Percentiles rank a stretch among this genome's conserved stretches.
phyloP scores from a whole-genome alignment of 37 sponge, comb jelly and placozoan genomes.

The Corticium candelabrum region DNA sequence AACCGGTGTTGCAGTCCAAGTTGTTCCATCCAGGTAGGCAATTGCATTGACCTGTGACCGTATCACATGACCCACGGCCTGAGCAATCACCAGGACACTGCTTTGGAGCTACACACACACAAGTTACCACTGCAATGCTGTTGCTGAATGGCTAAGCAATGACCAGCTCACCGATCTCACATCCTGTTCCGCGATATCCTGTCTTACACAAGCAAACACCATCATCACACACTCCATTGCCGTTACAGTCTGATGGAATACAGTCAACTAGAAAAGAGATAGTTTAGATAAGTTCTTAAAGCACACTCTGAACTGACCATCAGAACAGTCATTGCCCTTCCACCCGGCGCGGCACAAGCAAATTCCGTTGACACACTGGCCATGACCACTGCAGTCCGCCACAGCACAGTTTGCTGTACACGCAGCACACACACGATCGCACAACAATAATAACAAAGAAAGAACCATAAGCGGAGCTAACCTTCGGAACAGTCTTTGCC shows the following conservation, averaged over 20 bases:
- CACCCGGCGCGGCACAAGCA: background rate
- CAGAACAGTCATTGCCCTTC: background rate
- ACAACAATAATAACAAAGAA: background rate
- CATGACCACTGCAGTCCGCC: background rate
- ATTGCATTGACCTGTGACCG: background rate
- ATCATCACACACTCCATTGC: background rate
- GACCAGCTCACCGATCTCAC: background rate
- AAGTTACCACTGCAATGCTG: too few relatives aligned
- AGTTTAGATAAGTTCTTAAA: background rate
- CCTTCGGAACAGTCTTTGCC: background rate
- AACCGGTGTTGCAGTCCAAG: background rate
- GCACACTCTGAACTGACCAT: background rate
- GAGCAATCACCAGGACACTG: background rate
- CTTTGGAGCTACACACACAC: background rate
- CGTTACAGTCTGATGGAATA: background rate
- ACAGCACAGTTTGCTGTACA: background rate
- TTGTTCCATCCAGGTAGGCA: background rate
- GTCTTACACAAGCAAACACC: background rate
- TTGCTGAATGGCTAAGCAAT: too few relatives aligned
- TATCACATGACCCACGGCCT: background rate
- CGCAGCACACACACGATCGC: background rate
- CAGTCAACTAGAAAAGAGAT: conserved; percentile 1
- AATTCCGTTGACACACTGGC: background rate
- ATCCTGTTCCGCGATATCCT: background rate
- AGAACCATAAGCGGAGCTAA: background rate